Conservation (phyloP, 1,140 invertebrate genomes). For the Centruroides vittatus region DNA sequence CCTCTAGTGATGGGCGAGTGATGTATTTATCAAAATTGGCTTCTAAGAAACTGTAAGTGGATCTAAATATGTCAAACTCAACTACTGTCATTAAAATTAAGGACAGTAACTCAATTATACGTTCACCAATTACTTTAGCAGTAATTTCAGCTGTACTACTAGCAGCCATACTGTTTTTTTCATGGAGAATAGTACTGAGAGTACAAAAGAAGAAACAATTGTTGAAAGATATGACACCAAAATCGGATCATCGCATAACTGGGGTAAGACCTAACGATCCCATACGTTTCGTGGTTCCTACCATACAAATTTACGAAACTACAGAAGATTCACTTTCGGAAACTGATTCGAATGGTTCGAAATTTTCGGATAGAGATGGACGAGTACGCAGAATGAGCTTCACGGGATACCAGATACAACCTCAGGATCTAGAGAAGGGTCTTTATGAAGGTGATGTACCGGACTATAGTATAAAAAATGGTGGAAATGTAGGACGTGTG, state of each 20-base stretch:
- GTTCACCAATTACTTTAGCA: no score
- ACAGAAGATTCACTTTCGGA: slow-evolving; percentile 14
- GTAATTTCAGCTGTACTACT: no score
- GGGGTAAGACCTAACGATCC: slow-evolving; percentile 15
- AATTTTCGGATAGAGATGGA: background rate
- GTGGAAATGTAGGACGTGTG: slow-evolving; percentile 9
- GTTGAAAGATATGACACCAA: slow-evolving; percentile 6
- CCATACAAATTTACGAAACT: slow-evolving; percentile 9
- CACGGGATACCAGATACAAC: slow-evolving; percentile 7
- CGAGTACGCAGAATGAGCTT: background rate
- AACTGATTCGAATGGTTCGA: slow-evolving; percentile 13
- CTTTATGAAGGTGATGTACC: slow-evolving; percentile 4
- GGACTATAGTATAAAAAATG: background rate
- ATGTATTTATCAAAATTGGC: no score
- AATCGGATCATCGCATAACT: slow-evolving; percentile 1
- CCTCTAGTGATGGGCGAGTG: no score
- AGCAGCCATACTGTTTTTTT: slow-evolving; percentile 6
- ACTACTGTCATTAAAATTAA: no score
- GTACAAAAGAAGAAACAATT: slow-evolving; percentile 4
- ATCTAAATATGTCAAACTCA: no score
- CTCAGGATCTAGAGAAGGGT: slow-evolving; percentile 11
- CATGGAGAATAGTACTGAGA: slow-evolving; percentile 6
- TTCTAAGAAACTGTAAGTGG: no score
- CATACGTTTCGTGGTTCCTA: slow-evolving; percentile 18
- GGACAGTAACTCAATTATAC: no score